Evolutionary conservation across 37 sponge, comb jelly and placozoan genomes (phyloP), one percentile per base, ranked within the genome.

Genomic region (Spongia lamella): DNA sequence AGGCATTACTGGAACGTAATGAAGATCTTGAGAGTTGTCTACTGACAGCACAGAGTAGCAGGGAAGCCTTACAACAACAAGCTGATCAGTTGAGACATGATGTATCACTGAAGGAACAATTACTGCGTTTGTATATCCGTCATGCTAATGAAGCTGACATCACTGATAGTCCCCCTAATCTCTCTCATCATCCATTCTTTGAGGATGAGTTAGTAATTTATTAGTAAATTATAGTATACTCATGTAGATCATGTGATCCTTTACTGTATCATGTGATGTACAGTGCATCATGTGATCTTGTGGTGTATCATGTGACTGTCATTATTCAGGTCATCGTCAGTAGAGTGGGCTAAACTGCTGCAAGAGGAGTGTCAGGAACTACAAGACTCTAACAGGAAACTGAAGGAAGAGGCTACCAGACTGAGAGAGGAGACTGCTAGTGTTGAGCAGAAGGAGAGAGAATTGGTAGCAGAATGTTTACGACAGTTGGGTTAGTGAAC

Each of bases 81-180:
- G n/a, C n/a, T n/a, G n/a, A n/a, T n/a, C 93, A 92, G 61, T 49
- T 87, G 16, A 74, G 66, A 22, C 85, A 87, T 60, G 75, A 76
- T 9, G 67, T 88, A 43, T 43, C 61, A 5, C 54, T 71, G 38
- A 92, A 92, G 36, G 88, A 92, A 54, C 80, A 83, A 31, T 59
- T 87, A 14, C 53, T 92, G 35, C 50, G 55, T 24, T 61, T 90
- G 63, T 88, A 83, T 32, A 25, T 51, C 0, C 51, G 60, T 21
- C 77, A 83, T 11, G 65, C 68, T 9, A 53, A 24, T 14, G 76
- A 75, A 25, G 39, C 26, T 32, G 33, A 60, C 30, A 20, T 20
- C 14, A 34, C 32, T 5, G n/a, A 59, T 37, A 51, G 37, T 4
- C 22, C 22, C 58, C 58, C n/a, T n/a, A n/a, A n/a, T n/a, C n/a